Conservation (phyloP, 2,113 vertebrate species). For the Anolis sagrei region DNA sequence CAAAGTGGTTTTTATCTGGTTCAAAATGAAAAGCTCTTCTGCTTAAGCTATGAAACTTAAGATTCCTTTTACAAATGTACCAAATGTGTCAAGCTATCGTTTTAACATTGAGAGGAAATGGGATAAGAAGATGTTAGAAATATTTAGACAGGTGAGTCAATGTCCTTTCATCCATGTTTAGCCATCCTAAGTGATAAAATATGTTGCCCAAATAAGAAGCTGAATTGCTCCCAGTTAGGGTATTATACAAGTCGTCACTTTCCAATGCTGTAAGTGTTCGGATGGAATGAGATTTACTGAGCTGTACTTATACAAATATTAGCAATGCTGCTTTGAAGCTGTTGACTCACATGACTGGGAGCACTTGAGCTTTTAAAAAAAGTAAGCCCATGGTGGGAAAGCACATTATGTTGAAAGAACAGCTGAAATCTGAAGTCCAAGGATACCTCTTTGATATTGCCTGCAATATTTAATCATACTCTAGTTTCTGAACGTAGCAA, state of each 20-base stretch:
- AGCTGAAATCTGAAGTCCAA: conserved; percentile 59
- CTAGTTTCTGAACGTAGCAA: background rate
- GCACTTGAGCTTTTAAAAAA: conserved; percentile 70
- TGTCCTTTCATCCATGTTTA: background rate
- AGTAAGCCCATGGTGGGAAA: conserved; percentile 66
- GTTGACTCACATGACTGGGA: conserved; percentile 62
- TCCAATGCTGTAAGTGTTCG: background rate
- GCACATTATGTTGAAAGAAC: conserved; percentile 60
- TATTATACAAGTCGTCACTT: background rate
- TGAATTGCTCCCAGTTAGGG: background rate
- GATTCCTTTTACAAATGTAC: background rate
- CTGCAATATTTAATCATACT: conserved; percentile 21
- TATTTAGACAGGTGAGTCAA: background rate
- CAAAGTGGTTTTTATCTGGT: background rate
- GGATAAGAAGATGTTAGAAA: background rate
- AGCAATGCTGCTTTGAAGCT: conserved; percentile 62
- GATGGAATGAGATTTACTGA: background rate
- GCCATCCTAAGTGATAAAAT: background rate
- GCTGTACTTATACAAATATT: conserved; percentile 48
- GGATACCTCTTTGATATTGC: conserved; percentile 57
- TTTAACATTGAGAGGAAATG: background rate
- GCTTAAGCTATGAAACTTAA: background rate
- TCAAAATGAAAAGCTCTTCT: background rate
- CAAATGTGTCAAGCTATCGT: background rate
- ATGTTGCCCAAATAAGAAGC: background rate